Percentiles rank a stretch among this genome's conserved stretches.
Conservation (phyloP, 2,888 invertebrate species). For the Neria commutata region DNA sequence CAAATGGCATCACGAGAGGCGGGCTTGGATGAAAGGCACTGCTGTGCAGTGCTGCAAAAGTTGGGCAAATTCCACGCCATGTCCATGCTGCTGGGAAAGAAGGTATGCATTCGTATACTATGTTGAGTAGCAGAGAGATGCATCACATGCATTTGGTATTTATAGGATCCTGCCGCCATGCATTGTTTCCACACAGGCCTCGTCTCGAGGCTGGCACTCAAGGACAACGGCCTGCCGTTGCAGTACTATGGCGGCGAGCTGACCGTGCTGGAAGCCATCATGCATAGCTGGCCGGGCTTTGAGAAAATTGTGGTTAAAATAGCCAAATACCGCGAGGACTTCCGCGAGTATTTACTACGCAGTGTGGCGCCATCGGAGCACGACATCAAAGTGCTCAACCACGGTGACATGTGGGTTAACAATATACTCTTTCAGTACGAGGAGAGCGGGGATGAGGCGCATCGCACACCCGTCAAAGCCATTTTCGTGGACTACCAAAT, state of each 20-base stretch:
- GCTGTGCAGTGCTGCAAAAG: slow-evolving; percentile 61
- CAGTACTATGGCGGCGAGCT: slow-evolving; percentile 63
- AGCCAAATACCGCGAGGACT: slow-evolving; percentile 57
- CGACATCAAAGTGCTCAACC: slow-evolving; percentile 59
- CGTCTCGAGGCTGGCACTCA: background rate
- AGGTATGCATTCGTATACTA: slow-evolving; percentile 45
- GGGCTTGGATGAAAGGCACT: slow-evolving; percentile 64
- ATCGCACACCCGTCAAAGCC: slow-evolving; percentile 20
- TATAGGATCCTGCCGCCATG: slow-evolving; percentile 16
- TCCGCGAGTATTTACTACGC: slow-evolving; percentile 22
- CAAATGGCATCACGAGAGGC: slow-evolving; percentile 62
- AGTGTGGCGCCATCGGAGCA: slow-evolving; percentile 16
- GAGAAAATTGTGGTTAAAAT: slow-evolving; percentile 63
- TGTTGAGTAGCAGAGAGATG: background rate
- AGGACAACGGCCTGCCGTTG: slow-evolving; percentile 63
- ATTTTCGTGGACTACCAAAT: slow-evolving; percentile 47
- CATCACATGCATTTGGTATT: background rate
- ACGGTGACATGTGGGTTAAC: slow-evolving; percentile 65
- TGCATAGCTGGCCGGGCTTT: slow-evolving; percentile 64
- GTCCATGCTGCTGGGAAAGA: slow-evolving; percentile 63
- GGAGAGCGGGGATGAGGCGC: slow-evolving; percentile 16
- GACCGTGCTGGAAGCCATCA: slow-evolving; percentile 60
- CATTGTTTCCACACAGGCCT: slow-evolving; percentile 19
- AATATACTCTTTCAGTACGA: slow-evolving; percentile 63
- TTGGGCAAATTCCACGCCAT: slow-evolving; percentile 64